Conservation (phyloP, 2,888 invertebrate species). For the Lathronympha strigana region DNA sequence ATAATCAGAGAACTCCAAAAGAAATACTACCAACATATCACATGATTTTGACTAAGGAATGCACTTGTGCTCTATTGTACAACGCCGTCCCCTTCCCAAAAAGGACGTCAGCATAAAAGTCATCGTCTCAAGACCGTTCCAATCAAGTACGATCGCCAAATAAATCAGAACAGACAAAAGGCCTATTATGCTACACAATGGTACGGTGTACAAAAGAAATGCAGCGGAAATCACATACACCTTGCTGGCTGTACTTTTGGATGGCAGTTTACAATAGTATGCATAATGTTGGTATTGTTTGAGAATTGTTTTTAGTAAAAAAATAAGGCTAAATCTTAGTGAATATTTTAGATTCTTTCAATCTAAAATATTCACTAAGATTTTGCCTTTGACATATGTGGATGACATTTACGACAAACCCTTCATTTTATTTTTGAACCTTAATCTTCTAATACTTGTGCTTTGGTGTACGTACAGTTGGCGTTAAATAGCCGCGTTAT, state of each 20-base stretch:
- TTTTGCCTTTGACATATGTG: no score
- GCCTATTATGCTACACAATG: constrained; percentile 51
- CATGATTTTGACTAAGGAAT: neutral
- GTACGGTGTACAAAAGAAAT: constrained; percentile 44
- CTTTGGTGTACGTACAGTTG: no score
- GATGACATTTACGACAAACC: no score
- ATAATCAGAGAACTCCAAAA: no score
- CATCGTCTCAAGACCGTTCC: constrained; percentile 16
- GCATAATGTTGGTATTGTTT: neutral
- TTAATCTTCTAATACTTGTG: no score
- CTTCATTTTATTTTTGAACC: no score
- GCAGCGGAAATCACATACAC: constrained; percentile 63
- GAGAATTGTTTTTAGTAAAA: neutral
- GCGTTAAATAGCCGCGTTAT: no score
- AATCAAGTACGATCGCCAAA: constrained; percentile 41
- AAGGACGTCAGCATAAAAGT: constrained; percentile 15
- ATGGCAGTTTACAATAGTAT: constrained; percentile 22
- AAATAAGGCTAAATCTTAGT: neutral
- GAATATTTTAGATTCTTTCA: no score
- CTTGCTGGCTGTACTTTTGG: constrained; percentile 59
- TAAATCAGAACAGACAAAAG: constrained; percentile 50
- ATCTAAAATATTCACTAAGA: no score
- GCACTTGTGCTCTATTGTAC: neutral
- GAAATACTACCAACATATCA: no score
- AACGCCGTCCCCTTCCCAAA: neutral